Evolutionary conservation across 2,888 invertebrate genomes (phyloP), one percentile per base, ranked within the genome.

Genomic region (Meta bourneti): DNA sequence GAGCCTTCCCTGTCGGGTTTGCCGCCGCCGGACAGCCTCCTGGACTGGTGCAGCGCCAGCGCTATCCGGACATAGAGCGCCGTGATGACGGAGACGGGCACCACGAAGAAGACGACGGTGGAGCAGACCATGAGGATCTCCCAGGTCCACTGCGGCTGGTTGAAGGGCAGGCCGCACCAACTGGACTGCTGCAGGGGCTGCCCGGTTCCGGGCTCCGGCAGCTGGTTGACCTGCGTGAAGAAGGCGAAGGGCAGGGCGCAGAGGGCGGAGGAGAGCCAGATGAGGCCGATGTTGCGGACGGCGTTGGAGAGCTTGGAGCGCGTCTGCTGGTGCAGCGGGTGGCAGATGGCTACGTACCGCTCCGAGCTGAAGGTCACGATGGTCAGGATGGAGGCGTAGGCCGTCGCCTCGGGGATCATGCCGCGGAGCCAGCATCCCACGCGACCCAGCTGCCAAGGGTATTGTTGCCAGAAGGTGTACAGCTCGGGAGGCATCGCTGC

Each of bases 341-440:
- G 95, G 93, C 95, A 95, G 88, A 95, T 95, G 51, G 95, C 95
- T 81, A 95, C 94, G 94, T 95, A 95, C 7, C 95, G 79, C 81
- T 94, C 93, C 48, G 92, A 85, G 34, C 93, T 95, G 94, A 95
- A 95, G 9, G 95, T 95, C 49, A 95, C 95, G 85, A 95, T 95
- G 75, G 95, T 95, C 83, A 95, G 94, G 51, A 95, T 95, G 51
- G 95, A 95, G 6, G 95, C 95, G 91, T 95, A 95, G 75, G 95
- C 95, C 8, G 95, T 95, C 90, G 95, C 95, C 94, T 95, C 95
- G 5, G 95, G 95, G 20, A 95, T 94, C 83, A 95, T 94, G 6
- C 95, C 95, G 86, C 95, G 95, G 92, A 95, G 93, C 90, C 95
- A 94, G 93, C 95, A 95, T 92, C 95, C 95, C 19, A 94, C 93